Conservation (phyloP, 2,113 vertebrate genomes). For the Asarcornis scutulata region DNA sequence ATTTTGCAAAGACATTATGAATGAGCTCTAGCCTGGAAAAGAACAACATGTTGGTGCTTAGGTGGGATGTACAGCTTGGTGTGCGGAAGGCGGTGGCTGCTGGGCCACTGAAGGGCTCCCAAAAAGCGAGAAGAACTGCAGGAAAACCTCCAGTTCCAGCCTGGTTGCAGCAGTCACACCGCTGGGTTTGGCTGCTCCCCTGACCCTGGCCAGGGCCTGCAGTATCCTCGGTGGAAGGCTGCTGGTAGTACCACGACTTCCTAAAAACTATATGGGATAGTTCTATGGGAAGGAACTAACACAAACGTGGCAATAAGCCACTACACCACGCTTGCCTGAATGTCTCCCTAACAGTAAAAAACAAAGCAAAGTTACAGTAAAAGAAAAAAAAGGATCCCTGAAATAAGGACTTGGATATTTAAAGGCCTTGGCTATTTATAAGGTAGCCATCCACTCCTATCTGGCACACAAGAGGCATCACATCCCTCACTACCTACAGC, state of each 20-base stretch:
- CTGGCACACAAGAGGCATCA: not conserved
- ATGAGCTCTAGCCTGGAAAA: not conserved
- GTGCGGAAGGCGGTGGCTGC: not conserved
- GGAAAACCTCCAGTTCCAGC: not conserved
- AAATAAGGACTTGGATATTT: not conserved
- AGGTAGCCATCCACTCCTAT: not conserved
- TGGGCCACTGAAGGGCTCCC: not conserved
- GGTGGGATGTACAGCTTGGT: not conserved
- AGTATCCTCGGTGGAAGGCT: conserved; percentile 5
- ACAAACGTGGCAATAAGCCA: not conserved
- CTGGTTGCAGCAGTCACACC: not conserved
- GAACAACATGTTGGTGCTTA: not conserved
- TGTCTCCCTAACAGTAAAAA: not conserved
- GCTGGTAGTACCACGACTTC: not conserved
- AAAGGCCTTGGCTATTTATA: not conserved
- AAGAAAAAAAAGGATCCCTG: not conserved
- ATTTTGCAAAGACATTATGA: conserved; percentile 5
- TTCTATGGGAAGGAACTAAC: not conserved
- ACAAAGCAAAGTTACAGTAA: not conserved
- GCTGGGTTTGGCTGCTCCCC: conserved; percentile 11
- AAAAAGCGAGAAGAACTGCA: not conserved
- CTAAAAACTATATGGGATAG: not conserved
- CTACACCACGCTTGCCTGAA: not conserved
- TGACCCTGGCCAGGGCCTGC: not conserved
- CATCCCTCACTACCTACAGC: not conserved